These are phyloP conservation scores for Suricata suricatta DNA, from an alignment of 2,113 vertebrate genomes.

Conservation along the genomic window DNA sequence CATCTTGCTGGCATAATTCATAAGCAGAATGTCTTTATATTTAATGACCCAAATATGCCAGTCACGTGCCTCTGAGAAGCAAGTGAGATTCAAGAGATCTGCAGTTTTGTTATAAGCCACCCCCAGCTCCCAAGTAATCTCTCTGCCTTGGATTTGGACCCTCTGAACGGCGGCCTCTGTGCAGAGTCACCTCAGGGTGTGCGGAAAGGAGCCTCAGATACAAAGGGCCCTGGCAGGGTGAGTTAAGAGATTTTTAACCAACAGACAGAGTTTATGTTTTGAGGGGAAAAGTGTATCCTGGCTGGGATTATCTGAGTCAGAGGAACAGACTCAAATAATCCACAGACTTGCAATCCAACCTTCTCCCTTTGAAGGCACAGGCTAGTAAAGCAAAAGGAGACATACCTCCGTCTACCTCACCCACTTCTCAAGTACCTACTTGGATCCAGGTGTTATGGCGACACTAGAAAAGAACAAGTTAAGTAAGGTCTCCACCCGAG, in stretches of 20 bases:
- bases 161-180: not conserved
- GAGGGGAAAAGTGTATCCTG: not conserved
- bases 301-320: not conserved
- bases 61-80: slow-evolving; percentile 41
- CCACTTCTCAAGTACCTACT: not conserved
- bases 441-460: not conserved
- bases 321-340: not conserved
- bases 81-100: not conserved
- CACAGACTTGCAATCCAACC: not conserved
- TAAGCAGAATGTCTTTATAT: slow-evolving; percentile 37
- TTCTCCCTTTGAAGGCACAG: not conserved
- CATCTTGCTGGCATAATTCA: slow-evolving; percentile 38
- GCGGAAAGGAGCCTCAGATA: not conserved
- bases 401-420: not conserved
- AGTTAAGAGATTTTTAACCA: not conserved
- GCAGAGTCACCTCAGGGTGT: not conserved
- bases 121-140: not conserved
- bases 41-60: slow-evolving; percentile 55
- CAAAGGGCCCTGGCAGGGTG: not conserved
- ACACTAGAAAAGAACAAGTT: not conserved
- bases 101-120: not conserved
- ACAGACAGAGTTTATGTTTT: not conserved
- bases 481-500: not conserved
- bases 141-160: not conserved
- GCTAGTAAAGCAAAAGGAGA: not conserved